These are phyloP conservation scores for Hyaena hyaena DNA, from an alignment of 2,113 vertebrate genomes.

Conservation along the genomic window DNA sequence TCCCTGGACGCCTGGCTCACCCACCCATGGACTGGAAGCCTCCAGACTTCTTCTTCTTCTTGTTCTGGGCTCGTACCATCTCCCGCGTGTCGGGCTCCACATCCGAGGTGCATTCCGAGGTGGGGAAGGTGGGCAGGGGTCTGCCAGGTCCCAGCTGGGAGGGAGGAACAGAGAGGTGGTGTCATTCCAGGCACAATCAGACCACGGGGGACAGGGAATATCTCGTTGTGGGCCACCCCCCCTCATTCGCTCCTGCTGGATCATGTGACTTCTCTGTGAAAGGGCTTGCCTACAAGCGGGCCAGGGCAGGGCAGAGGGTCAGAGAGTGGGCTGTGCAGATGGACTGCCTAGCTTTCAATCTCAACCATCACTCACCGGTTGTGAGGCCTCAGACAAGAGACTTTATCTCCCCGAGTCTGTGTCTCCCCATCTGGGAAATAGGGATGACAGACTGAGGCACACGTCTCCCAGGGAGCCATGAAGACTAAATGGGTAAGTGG, in stretches of 20 bases:
- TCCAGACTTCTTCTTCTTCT: slow-evolving; percentile 99
- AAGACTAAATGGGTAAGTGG: background rate
- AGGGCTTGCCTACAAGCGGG: background rate
- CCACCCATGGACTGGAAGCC: slow-evolving; percentile 99
- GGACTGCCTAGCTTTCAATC: background rate
- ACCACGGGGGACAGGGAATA: too few relatives aligned
- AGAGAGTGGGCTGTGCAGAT: background rate
- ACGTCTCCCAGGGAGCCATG: too few relatives aligned
- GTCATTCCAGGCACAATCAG: background rate
- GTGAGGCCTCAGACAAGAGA: background rate
- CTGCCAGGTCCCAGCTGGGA: slow-evolving; percentile 54
- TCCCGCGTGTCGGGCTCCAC: slow-evolving; percentile 92
- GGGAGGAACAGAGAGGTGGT: accelerated
- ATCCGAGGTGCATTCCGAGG: slow-evolving; percentile 87
- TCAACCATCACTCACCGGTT: background rate
- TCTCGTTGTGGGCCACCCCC: background rate
- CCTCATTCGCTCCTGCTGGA: background rate
- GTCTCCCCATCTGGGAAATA: background rate
- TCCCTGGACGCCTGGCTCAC: background rate
- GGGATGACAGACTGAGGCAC: background rate
- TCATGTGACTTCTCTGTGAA: background rate
- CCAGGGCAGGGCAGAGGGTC: background rate
- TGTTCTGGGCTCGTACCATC: slow-evolving; percentile 95
- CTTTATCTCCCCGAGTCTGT: background rate
- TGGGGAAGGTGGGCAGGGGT: slow-evolving; percentile 88